Evolutionary conservation across 2,888 invertebrate genomes (phyloP).

Genomic region (Orchesella flavescens): DNA sequence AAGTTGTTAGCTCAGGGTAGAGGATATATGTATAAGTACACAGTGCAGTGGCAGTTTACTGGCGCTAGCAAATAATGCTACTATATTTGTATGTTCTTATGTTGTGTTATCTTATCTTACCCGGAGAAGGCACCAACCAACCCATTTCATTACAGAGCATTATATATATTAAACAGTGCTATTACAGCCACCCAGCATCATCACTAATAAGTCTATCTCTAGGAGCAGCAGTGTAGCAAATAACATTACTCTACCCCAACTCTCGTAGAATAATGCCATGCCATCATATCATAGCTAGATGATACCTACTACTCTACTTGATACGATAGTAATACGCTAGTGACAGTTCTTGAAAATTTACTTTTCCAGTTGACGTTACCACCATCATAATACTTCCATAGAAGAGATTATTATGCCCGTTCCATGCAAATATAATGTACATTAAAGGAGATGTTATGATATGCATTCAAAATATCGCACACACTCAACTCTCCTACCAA

Average conservation of each 20-base stretch:
- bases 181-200: not conserved
- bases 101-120: slow-evolving; percentile 51
- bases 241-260: not conserved
- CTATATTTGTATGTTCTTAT: not conserved
- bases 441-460: slow-evolving; percentile 31
- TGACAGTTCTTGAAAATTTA: slow-evolving; percentile 15
- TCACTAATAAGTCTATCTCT: slow-evolving; percentile 3
- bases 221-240: not conserved
- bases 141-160: slow-evolving; percentile 32
- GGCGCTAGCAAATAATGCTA: not conserved
- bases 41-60: not conserved
- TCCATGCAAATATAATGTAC: slow-evolving; percentile 43
- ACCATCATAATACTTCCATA: slow-evolving; percentile 39
- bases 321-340: not conserved
- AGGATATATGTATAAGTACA: slow-evolving; percentile 7
- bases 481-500: not conserved
- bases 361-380: slow-evolving; percentile 21
- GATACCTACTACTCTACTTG: no score
- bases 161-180: not conserved
- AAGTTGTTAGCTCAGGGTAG: slow-evolving; percentile 15
- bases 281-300: not conserved
- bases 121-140: slow-evolving; percentile 45
- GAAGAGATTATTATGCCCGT: slow-evolving; percentile 34
- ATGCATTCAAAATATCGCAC: slow-evolving; percentile 14
- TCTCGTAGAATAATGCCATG: not conserved